Base-by-base conservation (phyloP, 2,888 invertebrate species). In the Eupithecia dodoneata region DNA sequence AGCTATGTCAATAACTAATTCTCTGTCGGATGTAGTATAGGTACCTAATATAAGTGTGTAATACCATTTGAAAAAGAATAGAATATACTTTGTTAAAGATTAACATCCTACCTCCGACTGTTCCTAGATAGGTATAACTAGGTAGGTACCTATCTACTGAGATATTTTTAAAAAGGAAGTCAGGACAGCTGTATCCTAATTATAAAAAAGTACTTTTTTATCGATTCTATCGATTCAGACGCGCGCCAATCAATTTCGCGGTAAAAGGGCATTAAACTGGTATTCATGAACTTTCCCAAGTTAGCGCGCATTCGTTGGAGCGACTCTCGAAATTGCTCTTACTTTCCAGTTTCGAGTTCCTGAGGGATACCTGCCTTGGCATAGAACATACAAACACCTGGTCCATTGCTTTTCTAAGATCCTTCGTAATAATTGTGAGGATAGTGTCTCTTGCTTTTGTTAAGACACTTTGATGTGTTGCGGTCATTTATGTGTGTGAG, bases 301-400 rank as follows among this genome's bases (percentile, higher is more conserved):
- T 81, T 81, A 69, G 85, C 91, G 86, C 89, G 89, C 90, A 91
- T 88, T 90, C 88, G 87, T 85, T 87, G 85, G 85, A 89, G 88
- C 89, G 89, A 88, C 90, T 91, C 87, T 86, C 86, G 83, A 90
- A 92, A 91, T 91, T 90, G 87, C 88, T 89, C 87, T 87, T 86
- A 85, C 82, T 72, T 76, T 79, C 80, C 83, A 89, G 84, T 87
- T 87, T 81, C 76, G 65, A 88, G 86, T 86, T 87, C 82, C 85
- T 85, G 84, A 75, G 85, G 86, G 81, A 82, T 90, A 87, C 87
- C 87, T 87, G 85, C 83, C 77, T 42, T 71, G 65, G 4, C 52
- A 73, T 52, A 76, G 76, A 3, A 42, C 0, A 52, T 9, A 45
- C 2, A 55, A 67, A 72, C 72, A 69, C 45, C 55, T 76, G 44